A percentile compares a stretch with the other conserved stretches of the same genome.
Conservation (phyloP, 2,113 vertebrate genomes). For the Elachura formosa region DNA sequence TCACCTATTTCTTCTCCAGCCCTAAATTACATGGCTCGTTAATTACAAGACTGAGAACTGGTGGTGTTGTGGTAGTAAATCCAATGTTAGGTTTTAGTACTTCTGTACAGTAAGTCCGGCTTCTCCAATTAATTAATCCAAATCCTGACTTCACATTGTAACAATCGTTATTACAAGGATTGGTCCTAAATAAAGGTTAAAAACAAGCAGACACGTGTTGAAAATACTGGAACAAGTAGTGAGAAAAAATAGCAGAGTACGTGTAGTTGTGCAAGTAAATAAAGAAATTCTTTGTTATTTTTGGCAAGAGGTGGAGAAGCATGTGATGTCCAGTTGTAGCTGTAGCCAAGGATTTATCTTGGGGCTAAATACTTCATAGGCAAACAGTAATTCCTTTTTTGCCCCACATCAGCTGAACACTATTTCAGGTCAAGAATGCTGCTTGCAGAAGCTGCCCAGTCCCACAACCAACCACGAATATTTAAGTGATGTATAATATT, state of each 20-base stretch:
- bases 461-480: background rate
- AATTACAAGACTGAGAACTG: background rate
- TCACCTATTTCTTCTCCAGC: background rate
- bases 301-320: conserved; percentile 12
- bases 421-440: conserved; percentile 28
- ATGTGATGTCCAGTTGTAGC: background rate
- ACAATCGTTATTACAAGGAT: background rate
- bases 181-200: background rate
- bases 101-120: background rate
- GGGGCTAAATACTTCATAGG: background rate
- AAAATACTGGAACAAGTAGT: background rate
- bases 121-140: background rate
- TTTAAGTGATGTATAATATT: background rate
- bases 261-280: conserved; percentile 26
- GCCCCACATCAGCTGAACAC: background rate
- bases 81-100: background rate
- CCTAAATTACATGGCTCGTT: background rate
- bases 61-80: background rate
- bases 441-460: background rate
- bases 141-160: background rate
- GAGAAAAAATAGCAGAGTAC: conserved; percentile 14
- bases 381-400: background rate
- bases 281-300: conserved; percentile 31
- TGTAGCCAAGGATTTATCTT: conserved; percentile 22
- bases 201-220: background rate